These are phyloP conservation scores for Anadara kagoshimensis DNA, from an alignment of 1,140 invertebrate genomes.

Conservation along the genomic window DNA sequence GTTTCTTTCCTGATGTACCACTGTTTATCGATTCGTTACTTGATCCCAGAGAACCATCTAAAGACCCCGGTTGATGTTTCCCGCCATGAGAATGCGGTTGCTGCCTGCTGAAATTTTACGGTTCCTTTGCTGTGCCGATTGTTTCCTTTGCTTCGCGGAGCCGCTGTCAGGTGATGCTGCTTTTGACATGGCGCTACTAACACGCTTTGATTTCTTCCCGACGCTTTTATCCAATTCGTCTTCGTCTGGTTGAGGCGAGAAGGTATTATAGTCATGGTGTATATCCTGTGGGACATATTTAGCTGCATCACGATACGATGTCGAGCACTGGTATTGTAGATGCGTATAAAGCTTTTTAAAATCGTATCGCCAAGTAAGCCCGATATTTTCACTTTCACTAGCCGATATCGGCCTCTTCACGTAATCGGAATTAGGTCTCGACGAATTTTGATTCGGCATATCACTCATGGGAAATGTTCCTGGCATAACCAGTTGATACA, in stretches of 20 bases:
- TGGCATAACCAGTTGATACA: constrained; percentile 48
- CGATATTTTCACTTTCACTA: constrained; percentile 12
- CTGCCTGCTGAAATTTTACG: constrained; percentile 26
- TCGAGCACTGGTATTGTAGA: constrained; percentile 52
- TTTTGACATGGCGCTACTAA: constrained; percentile 27
- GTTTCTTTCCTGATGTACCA: constrained; percentile 28
- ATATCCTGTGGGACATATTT: constrained; percentile 21
- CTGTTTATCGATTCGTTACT: constrained; percentile 40
- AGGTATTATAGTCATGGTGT: constrained; percentile 14
- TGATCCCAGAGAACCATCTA: constrained; percentile 39
- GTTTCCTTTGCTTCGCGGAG: constrained; percentile 27
- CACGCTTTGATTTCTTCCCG: constrained; percentile 20
- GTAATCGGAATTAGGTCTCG: constrained; percentile 5
- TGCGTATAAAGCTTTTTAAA: constrained; percentile 47
- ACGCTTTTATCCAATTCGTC: constrained; percentile 15
- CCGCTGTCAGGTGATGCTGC: constrained; percentile 17
- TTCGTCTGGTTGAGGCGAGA: constrained; percentile 31
- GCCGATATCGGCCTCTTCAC: constrained; percentile 7
- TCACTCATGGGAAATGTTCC: constrained; percentile 22
- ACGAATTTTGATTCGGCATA: neutral
- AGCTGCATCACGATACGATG: constrained; percentile 43
- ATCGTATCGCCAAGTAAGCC: constrained; percentile 40
- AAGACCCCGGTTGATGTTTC: constrained; percentile 23
- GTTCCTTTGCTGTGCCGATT: constrained; percentile 33
- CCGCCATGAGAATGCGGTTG: neutral